Base-by-base conservation (phyloP, 1,140 invertebrate genomes). In the Procambarus clarkii region DNA sequence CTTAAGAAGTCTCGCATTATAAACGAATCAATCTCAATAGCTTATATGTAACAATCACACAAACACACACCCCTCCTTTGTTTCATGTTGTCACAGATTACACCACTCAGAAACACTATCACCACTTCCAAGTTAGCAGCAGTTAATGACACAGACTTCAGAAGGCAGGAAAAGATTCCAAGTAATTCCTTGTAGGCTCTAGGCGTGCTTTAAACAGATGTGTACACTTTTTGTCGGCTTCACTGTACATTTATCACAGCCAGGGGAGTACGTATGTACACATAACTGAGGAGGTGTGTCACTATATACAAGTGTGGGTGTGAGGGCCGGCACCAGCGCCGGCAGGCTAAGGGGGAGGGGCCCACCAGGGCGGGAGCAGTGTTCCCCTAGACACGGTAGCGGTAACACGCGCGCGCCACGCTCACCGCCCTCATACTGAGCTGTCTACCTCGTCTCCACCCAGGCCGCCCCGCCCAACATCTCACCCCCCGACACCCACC, bases 1-100 rank as follows among this genome's bases (percentile, higher is more conserved):
- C 58, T 71, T n/a, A 85, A 48, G 44, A 85, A 85, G 24, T 85
- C 82, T 48, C 64, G 60, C 82, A 85, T 85, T n/a, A 5, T 85
- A 13, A 54, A 60, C 34, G 2, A 15, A 64, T 34, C 9, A 18
- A 83, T 58, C 54, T 58, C 54, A 58, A 8, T 13, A 58, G 13
- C n/a, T 58, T 58, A 58, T 58, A 58, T 9, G 54, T 58, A 58
- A 9, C 54, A 58, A 9, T 13, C 7, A 58, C 13, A 58, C 13
- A 58, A 1, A 8, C 1, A 34, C 34, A 34, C 34, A 34, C 34
- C 34, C 34, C 34, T 34, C 34, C 34, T 34, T 34, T 34, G 34
- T 34, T 34, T 34, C 34, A 34, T 34, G 34, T 34, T 34, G 34
- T 34, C 34, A 34, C 34, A 34, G 34, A 34, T 34, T 34, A 34